Evolutionary conservation across 2,113 vertebrate genomes (phyloP).

Genomic region (Hirundichthys speculiger): DNA sequence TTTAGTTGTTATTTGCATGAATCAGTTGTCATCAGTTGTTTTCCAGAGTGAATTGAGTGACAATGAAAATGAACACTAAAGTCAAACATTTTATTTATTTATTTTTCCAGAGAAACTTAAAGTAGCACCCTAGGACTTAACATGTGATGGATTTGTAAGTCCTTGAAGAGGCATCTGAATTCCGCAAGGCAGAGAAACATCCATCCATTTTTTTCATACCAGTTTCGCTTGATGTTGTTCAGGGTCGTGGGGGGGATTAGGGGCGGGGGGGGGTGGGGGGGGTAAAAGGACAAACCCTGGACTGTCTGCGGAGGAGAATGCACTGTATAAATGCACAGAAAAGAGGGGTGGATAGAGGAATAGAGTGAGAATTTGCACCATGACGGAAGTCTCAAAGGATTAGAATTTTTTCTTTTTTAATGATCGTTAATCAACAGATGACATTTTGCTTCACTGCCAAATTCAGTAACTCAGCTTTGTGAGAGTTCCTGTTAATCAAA

Average conservation of each 20-base stretch:
- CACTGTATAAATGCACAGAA: not conserved
- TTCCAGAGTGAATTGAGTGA: no score
- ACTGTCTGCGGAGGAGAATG: no score
- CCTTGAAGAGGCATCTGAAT: slow-evolving; percentile 8
- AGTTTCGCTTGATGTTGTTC: no score
- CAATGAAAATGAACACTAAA: no score
- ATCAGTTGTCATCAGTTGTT: no score
- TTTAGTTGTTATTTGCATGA: no score
- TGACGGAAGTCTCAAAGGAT: slow-evolving; percentile 1
- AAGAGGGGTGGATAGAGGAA: not conserved
- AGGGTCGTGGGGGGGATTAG: no score
- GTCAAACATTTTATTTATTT: no score
- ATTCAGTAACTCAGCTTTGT: slow-evolving; percentile 42
- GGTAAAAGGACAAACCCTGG: no score
- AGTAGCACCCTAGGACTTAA: not conserved
- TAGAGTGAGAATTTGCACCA: slow-evolving; percentile 4
- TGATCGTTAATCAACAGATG: slow-evolving; percentile 54
- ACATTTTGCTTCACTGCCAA: slow-evolving; percentile 35
- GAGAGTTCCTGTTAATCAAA: slow-evolving; percentile 53
- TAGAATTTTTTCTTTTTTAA: slow-evolving; percentile 10
- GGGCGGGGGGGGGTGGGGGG: no score
- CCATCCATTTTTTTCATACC: no score
- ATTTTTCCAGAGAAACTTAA: not conserved
- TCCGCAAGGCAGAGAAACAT: not conserved
- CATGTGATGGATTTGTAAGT: not conserved